A percentile compares a stretch with the other conserved stretches of the same genome.
phyloP scores from a whole-genome alignment of 2,888 invertebrate species.

The Enoplolaimus lenunculus region DNA sequence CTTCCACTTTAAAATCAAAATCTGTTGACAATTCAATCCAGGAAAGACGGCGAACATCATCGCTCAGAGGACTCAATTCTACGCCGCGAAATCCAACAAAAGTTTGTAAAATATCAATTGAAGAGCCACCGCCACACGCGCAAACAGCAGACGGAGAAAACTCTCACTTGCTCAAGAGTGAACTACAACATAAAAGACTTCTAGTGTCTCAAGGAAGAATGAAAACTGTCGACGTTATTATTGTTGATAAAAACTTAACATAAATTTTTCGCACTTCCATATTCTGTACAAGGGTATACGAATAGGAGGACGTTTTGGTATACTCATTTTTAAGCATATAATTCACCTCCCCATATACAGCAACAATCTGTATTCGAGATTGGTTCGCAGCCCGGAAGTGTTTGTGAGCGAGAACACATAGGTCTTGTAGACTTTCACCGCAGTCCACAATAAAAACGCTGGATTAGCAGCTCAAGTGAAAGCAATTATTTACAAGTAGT shows the following conservation, averaged over 20 bases:
- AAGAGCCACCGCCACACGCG: background rate
- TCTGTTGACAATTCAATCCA: background rate
- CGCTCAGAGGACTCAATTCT: background rate
- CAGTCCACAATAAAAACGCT: no score
- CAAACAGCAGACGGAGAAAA: background rate
- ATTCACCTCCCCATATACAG: no score
- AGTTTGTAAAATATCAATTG: no score
- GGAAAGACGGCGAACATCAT: background rate
- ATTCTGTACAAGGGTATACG: no score
- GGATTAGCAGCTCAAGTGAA: background rate
- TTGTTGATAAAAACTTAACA: background rate
- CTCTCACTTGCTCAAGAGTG: background rate
- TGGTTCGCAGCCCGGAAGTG: no score
- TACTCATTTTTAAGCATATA: no score
- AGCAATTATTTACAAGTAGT: background rate
- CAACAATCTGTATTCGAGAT: no score
- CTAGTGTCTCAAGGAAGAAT: background rate
- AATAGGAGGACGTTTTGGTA: no score
- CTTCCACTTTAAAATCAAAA: background rate
- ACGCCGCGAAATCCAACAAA: no score
- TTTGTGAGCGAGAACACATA: no score
- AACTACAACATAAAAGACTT: background rate
- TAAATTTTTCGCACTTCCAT: no score
- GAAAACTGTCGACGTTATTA: background rate
- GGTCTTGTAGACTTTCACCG: no score